A percentile compares a stretch with the other conserved stretches of the same genome.
These are phyloP conservation scores for Hyaena hyaena DNA, from an alignment of 2,113 vertebrate genomes.

Conservation along the genomic window DNA sequence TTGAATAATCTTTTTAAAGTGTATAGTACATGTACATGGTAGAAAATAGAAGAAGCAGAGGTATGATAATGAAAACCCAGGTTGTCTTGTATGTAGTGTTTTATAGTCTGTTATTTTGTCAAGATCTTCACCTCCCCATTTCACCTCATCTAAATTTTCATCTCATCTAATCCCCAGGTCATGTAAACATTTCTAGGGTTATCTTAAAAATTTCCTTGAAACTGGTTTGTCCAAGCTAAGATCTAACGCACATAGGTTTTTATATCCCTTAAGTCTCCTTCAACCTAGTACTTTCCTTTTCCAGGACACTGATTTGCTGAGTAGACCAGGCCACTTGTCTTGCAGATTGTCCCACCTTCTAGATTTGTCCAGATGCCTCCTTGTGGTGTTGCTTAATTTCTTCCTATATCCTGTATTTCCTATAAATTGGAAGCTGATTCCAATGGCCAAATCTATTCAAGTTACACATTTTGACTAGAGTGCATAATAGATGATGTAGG, in stretches of 20 bases:
- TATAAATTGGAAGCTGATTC: background rate
- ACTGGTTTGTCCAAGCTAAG: background rate
- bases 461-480: background rate
- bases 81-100: background rate
- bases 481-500: background rate
- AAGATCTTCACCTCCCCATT: background rate
- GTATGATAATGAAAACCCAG: background rate
- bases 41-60: background rate
- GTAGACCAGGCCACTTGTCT: background rate
- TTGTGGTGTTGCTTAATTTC: background rate
- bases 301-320: background rate
- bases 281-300: background rate
- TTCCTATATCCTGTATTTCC: background rate
- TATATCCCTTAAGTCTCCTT: background rate
- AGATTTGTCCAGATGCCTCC: constrained; percentile 1
- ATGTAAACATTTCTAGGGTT: background rate
- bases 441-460: background rate
- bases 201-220: background rate
- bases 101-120: constrained; percentile 12
- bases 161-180: background rate
- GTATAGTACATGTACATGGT: background rate
- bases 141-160: background rate
- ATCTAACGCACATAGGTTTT: background rate
- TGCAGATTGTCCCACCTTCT: background rate
- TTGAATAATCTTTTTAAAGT: background rate